These are phyloP conservation scores for Lepetodrilus schrolli DNA, from an alignment of 2,888 invertebrate genomes.

Conservation along the genomic window DNA sequence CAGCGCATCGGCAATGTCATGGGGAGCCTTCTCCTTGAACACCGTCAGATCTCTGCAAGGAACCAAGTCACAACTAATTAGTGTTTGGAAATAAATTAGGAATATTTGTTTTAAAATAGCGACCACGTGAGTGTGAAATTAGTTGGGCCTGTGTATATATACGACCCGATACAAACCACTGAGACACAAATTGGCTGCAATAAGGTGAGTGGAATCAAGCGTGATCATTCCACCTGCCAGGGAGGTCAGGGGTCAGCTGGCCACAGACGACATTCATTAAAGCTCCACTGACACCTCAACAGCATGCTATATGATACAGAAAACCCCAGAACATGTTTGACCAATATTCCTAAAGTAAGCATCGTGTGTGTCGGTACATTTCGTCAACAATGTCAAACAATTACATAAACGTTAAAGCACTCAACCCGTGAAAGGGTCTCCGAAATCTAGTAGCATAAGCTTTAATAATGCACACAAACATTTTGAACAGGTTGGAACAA, in stretches of 20 bases:
- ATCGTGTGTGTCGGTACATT: background rate
- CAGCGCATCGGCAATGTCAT: slow-evolving; percentile 90
- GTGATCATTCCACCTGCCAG: slow-evolving; percentile 1
- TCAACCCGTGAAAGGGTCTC: too few relatives aligned
- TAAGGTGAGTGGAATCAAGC: background rate
- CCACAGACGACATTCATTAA: slow-evolving; percentile 16
- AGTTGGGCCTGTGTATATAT: background rate
- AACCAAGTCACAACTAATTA: background rate
- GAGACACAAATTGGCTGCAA: slow-evolving; percentile 17
- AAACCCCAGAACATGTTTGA: background rate
- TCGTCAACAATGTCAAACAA: background rate
- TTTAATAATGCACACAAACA: background rate
- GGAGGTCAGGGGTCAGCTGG: background rate
- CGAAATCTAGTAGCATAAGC: background rate
- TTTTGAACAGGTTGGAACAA: background rate
- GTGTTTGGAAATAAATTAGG: too few relatives aligned
- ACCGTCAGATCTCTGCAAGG: slow-evolving; percentile 67
- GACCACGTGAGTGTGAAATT: background rate
- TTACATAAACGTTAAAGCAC: background rate
- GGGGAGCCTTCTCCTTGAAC: slow-evolving; percentile 71
- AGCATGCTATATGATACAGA: background rate
- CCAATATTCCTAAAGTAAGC: background rate
- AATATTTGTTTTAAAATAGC: background rate
- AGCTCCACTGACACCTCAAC: slow-evolving; percentile 5
- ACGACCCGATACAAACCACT: background rate